These are phyloP conservation scores for Lophius americanus DNA, from an alignment of 2,797 vertebrate genomes.

Conservation along the genomic window DNA sequence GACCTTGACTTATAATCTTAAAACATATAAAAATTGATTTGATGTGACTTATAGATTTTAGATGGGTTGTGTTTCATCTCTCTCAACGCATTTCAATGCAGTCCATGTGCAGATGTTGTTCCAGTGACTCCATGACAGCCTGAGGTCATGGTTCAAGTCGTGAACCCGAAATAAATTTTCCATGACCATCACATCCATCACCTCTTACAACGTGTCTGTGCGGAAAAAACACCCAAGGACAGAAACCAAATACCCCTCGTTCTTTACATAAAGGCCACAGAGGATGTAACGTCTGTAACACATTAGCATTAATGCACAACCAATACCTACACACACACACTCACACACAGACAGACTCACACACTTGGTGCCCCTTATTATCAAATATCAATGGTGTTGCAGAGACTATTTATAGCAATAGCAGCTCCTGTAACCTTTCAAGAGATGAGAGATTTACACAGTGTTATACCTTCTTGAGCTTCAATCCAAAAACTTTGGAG, in stretches of 20 bases:
- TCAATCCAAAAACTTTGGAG: too few species aligned
- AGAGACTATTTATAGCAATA: conserved; percentile 10
- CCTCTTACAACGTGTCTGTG: conserved; percentile 3
- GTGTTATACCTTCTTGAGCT: neutral
- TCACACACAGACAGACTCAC: neutral
- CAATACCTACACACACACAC: neutral
- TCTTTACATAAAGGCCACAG: conserved; percentile 3
- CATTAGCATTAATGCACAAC: conserved; percentile 6
- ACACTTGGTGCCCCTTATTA: conserved; percentile 1
- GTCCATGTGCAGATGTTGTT: conserved; percentile 21
- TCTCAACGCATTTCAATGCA: conserved; percentile 27
- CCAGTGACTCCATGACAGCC: conserved; percentile 34
- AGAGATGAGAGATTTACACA: neutral
- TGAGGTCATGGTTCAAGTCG: conserved; percentile 41
- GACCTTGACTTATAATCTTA: conserved; percentile 21
- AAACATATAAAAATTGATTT: conserved; percentile 9
- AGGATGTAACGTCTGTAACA: neutral
- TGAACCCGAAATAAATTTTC: conserved; percentile 39
- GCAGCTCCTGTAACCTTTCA: neutral
- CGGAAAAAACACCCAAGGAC: conserved; percentile 43
- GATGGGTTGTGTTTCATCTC: neutral
- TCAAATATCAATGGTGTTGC: conserved; percentile 4
- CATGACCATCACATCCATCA: conserved; percentile 34
- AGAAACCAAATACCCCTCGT: conserved; percentile 48
- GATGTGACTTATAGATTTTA: too few species aligned